phyloP scores from a whole-genome alignment of 2,113 vertebrate species.

The Cyphomyrus discorhynchus region DNA sequence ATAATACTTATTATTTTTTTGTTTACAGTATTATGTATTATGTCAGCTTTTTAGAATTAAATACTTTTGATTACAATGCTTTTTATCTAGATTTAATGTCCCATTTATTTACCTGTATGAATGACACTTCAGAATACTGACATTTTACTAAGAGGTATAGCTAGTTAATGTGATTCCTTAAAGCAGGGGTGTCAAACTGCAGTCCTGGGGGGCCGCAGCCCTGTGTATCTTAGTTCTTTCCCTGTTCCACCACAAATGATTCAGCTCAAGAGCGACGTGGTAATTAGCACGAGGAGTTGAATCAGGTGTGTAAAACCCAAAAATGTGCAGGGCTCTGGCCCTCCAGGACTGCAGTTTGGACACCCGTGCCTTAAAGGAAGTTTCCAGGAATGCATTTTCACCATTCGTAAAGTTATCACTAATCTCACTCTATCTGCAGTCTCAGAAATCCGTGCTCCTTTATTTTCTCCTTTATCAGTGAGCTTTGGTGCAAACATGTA shows the following conservation, averaged over 20 bases:
- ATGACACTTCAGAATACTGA: neutral
- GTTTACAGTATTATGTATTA: neutral
- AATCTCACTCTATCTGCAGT: neutral
- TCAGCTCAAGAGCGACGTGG: too few species aligned
- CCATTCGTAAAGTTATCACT: neutral
- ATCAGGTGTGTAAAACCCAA: too few species aligned
- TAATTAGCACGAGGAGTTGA: too few species aligned
- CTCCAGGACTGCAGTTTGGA: too few species aligned
- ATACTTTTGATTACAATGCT: neutral
- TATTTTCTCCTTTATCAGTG: neutral
- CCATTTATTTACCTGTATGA: neutral
- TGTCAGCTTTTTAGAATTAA: neutral
- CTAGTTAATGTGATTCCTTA: neutral
- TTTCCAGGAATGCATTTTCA: neutral
- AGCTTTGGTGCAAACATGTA: neutral
- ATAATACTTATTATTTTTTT: neutral
- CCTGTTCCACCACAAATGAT: too few species aligned
- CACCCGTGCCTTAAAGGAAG: neutral
- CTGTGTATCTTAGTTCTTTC: too few species aligned
- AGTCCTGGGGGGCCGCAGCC: too few species aligned
- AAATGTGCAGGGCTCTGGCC: too few species aligned
- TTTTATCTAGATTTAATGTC: neutral
- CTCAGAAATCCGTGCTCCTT: neutral
- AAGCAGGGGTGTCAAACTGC: too few species aligned
- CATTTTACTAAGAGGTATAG: neutral